Evolutionary conservation across 2,113 vertebrate genomes (phyloP).

Genomic region (Urocynchramus pylzowi): DNA sequence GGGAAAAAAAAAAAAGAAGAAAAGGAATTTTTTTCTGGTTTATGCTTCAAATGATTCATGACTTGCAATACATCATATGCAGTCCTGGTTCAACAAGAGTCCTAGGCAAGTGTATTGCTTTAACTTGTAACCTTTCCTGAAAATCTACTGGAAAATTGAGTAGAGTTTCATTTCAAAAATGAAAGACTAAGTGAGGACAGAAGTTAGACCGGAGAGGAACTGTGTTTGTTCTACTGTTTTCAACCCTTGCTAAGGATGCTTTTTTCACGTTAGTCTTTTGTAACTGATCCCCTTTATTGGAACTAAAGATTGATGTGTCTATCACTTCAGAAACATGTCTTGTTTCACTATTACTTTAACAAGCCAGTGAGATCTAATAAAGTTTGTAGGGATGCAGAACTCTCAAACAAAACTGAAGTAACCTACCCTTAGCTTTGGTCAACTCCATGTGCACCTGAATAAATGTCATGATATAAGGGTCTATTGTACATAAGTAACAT

Average conservation of each 20-base stretch:
- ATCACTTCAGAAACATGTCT: neutral
- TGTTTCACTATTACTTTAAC: neutral
- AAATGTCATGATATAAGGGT: neutral
- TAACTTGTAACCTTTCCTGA: conserved; percentile 44
- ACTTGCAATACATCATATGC: neutral
- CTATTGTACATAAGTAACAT: neutral
- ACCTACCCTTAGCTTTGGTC: neutral
- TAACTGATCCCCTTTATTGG: neutral
- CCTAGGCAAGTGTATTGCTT: conserved; percentile 39
- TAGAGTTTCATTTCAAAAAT: neutral
- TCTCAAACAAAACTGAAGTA: neutral
- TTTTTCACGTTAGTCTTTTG: neutral
- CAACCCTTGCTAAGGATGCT: neutral
- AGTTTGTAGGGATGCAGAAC: neutral
- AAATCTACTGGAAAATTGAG: neutral
- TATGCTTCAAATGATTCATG: conserved; percentile 41
- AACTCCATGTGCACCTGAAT: neutral
- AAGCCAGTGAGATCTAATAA: neutral
- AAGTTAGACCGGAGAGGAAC: neutral
- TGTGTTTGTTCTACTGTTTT: neutral
- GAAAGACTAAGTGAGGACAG: neutral
- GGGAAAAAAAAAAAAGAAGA: neutral
- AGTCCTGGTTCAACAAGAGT: neutral
- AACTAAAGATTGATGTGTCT: neutral
- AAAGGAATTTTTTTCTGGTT: conserved; percentile 19